A percentile compares a stretch with the other conserved stretches of the same genome.
Conservation (phyloP, 2,888 invertebrate genomes). For the Dolichomitus sp. region DNA sequence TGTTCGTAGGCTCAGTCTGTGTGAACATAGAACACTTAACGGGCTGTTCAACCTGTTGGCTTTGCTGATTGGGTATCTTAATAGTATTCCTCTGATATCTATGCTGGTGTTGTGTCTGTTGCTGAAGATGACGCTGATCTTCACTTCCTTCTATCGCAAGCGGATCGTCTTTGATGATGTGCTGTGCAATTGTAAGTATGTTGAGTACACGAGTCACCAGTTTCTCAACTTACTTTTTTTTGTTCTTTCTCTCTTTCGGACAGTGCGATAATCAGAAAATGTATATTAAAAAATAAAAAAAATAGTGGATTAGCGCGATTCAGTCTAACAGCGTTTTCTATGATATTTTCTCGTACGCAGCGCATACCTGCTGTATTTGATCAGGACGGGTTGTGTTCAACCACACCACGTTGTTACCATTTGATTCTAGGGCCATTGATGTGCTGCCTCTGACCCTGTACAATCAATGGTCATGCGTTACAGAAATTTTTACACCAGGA, state of each 20-base stretch:
- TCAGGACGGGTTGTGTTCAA: conserved; percentile 83
- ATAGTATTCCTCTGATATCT: conserved; percentile 70
- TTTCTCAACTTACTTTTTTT: background rate
- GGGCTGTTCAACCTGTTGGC: conserved; percentile 77
- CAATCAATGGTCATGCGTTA: conserved; percentile 78
- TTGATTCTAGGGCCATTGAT: conserved; percentile 85
- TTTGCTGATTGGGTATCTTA: conserved; percentile 74
- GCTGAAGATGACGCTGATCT: conserved; percentile 67
- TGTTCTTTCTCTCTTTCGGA: conserved; percentile 17
- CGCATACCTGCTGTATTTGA: conserved; percentile 84
- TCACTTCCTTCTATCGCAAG: conserved; percentile 62
- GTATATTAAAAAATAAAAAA: background rate
- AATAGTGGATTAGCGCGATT: background rate
- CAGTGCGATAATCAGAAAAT: background rate
- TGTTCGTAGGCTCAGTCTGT: conserved; percentile 83
- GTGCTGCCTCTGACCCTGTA: conserved; percentile 81
- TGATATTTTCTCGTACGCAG: conserved; percentile 61
- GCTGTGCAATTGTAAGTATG: conserved; percentile 66
- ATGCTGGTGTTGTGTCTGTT: conserved; percentile 68
- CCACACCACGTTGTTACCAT: conserved; percentile 84
- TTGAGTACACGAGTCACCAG: conserved; percentile 34
- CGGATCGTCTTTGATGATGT: conserved; percentile 67
- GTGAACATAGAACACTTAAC: conserved; percentile 85
- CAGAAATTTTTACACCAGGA: conserved; percentile 38
- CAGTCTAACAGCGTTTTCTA: conserved; percentile 57